Conservation (phyloP, 1,140 invertebrate genomes). For the Ctenoplectra terminalis region DNA sequence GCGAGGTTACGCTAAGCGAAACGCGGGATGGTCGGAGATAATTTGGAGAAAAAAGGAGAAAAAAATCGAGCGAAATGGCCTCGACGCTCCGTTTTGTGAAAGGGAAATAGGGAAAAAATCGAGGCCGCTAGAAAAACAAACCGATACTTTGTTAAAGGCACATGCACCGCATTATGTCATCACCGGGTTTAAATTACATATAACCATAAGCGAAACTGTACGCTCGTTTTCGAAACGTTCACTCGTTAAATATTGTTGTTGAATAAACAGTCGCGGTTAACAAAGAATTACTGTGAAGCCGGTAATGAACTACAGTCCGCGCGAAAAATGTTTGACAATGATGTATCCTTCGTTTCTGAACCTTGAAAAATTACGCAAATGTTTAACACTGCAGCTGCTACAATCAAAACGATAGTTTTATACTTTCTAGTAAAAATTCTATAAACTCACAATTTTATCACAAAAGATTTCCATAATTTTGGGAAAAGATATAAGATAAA, state of each 20-base stretch:
- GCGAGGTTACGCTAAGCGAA: not conserved
- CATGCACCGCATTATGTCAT: constrained; percentile 2
- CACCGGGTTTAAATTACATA: not conserved
- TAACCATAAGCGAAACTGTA: constrained; percentile 11
- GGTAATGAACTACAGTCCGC: not conserved
- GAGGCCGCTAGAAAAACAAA: constrained; percentile 1
- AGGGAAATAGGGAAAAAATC: constrained; percentile 8
- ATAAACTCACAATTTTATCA: too few relatives aligned
- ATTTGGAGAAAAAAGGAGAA: not conserved
- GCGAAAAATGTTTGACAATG: not conserved
- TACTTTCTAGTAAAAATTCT: too few relatives aligned
- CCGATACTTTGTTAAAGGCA: constrained; percentile 7
- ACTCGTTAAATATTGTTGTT: constrained; percentile 14
- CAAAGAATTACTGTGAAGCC: not conserved
- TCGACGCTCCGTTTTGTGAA: not conserved
- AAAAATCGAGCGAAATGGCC: not conserved
- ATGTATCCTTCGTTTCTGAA: too few relatives aligned
- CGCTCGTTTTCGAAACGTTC: constrained; percentile 25
- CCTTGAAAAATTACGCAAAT: too few relatives aligned
- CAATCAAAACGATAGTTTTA: too few relatives aligned
- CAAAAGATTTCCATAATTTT: too few relatives aligned
- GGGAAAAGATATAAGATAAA: too few relatives aligned
- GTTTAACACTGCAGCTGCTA: too few relatives aligned
- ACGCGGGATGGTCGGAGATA: not conserved
- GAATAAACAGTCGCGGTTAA: not conserved